Conservation (phyloP, 2,888 invertebrate species). For the Eulithis testata region DNA sequence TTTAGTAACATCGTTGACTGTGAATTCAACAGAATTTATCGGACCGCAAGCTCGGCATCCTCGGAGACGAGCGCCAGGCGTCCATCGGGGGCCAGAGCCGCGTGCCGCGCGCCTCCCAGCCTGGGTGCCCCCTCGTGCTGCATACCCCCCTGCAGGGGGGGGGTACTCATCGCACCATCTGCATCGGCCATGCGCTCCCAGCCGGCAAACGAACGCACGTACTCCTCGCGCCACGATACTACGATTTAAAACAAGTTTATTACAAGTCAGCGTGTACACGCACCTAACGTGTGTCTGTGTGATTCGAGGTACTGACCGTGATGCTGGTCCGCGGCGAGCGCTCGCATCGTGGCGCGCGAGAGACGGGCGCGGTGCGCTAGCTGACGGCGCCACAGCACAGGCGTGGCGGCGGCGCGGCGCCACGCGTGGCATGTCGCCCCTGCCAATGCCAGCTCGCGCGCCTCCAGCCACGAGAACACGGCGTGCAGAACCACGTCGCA, state of each 20-base stretch:
- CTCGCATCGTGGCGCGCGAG: not conserved
- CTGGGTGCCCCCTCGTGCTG: slow-evolving; percentile 30
- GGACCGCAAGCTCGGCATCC: slow-evolving; percentile 38
- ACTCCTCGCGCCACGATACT: slow-evolving; percentile 59
- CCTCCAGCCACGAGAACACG: slow-evolving; percentile 54
- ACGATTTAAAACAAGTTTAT: not conserved
- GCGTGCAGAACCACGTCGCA: slow-evolving; percentile 44
- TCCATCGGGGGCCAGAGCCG: slow-evolving; percentile 28
- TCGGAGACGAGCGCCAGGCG: slow-evolving; percentile 35
- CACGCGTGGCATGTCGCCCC: slow-evolving; percentile 60
- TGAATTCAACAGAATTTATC: not conserved
- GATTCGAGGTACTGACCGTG: too few relatives aligned
- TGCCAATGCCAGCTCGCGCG: slow-evolving; percentile 53
- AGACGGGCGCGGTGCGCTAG: slow-evolving; percentile 38
- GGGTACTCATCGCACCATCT: slow-evolving; percentile 18
- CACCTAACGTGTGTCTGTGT: too few relatives aligned
- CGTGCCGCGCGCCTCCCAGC: slow-evolving; percentile 34
- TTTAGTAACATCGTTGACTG: too few relatives aligned
- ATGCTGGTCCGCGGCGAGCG: too few relatives aligned
- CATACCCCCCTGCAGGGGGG: slow-evolving; percentile 29
- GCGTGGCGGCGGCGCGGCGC: slow-evolving; percentile 58
- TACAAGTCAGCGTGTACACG: too few relatives aligned
- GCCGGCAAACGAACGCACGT: slow-evolving; percentile 45
- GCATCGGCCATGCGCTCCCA: slow-evolving; percentile 32
- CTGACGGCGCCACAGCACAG: slow-evolving; percentile 60